These are phyloP conservation scores for Trochalopteron elliotii DNA, from an alignment of 2,113 vertebrate genomes.

Conservation along the genomic window DNA sequence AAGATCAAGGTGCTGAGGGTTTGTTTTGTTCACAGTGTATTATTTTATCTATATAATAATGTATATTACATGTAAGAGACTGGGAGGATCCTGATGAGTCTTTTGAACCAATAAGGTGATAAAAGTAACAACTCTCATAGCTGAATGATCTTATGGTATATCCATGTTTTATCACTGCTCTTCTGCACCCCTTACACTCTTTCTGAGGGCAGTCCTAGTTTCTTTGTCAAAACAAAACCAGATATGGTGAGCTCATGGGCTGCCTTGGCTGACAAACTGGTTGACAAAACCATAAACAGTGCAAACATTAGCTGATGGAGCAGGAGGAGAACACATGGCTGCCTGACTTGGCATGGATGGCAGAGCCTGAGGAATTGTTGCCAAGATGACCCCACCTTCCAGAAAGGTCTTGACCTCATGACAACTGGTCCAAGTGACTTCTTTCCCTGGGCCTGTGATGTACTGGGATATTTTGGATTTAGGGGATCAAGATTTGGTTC, in stretches of 20 bases:
- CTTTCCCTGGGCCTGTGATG: not conserved
- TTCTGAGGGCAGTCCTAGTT: not conserved
- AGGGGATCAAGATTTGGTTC: not conserved
- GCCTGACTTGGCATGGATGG: fast-evolving
- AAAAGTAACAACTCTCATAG: not conserved
- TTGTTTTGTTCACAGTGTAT: not conserved
- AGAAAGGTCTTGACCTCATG: not conserved
- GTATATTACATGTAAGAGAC: not conserved
- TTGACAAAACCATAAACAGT: not conserved
- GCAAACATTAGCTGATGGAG: fast-evolving
- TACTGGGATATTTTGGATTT: not conserved
- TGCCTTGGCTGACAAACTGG: not conserved
- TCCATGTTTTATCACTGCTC: not conserved
- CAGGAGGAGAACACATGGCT: not conserved
- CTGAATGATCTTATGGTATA: not conserved
- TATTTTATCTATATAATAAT: not conserved
- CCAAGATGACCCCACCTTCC: not conserved
- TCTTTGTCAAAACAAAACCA: not conserved
- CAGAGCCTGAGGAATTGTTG: not conserved
- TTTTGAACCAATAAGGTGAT: not conserved
- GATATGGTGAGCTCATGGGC: not conserved
- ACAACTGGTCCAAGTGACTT: not conserved
- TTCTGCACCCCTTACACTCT: not conserved
- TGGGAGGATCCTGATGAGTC: not conserved
- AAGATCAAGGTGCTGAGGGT: not conserved